Percentiles rank a stretch among this genome's conserved stretches.
phyloP scores from a whole-genome alignment of 2,888 invertebrate species.

The Volucella bombylans region DNA sequence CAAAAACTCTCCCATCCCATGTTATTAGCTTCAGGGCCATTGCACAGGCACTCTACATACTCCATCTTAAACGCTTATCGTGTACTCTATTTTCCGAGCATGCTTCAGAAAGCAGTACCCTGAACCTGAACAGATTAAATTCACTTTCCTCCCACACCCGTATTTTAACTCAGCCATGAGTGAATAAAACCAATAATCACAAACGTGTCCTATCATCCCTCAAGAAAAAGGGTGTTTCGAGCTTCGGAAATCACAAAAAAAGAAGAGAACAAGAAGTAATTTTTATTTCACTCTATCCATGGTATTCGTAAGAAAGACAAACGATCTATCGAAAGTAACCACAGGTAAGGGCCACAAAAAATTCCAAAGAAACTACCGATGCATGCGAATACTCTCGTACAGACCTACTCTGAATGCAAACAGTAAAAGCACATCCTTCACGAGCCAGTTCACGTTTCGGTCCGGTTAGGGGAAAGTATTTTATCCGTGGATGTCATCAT shows the following conservation, averaged over 20 bases:
- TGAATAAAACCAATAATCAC: slow-evolving; percentile 56
- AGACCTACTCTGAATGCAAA: neutral
- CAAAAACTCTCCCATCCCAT: slow-evolving; percentile 3
- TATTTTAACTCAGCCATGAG: slow-evolving; percentile 27
- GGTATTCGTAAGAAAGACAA: slow-evolving; percentile 52
- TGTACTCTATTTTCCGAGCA: slow-evolving; percentile 1
- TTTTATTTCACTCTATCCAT: slow-evolving; percentile 55
- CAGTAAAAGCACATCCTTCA: slow-evolving; percentile 22
- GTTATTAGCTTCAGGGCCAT: slow-evolving; percentile 16
- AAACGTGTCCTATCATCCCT: neutral
- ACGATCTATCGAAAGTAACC: slow-evolving; percentile 58
- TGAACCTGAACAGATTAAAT: slow-evolving; percentile 43
- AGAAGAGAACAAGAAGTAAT: too few species aligned
- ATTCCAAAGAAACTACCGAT: slow-evolving; percentile 30
- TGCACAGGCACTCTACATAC: neutral
- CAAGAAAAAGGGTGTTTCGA: neutral
- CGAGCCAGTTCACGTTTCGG: slow-evolving; percentile 14
- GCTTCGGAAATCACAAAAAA: neutral
- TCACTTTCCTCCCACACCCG: slow-evolving; percentile 46
- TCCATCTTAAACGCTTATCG: neutral
- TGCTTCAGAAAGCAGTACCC: too few species aligned
- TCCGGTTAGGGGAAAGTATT: slow-evolving; percentile 38
- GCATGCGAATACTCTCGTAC: neutral
- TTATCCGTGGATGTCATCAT: slow-evolving; percentile 65
- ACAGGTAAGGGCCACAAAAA: slow-evolving; percentile 33